Evolutionary conservation across 2,113 vertebrate species (phyloP).

Genomic region (Hippocampus abdominalis): DNA sequence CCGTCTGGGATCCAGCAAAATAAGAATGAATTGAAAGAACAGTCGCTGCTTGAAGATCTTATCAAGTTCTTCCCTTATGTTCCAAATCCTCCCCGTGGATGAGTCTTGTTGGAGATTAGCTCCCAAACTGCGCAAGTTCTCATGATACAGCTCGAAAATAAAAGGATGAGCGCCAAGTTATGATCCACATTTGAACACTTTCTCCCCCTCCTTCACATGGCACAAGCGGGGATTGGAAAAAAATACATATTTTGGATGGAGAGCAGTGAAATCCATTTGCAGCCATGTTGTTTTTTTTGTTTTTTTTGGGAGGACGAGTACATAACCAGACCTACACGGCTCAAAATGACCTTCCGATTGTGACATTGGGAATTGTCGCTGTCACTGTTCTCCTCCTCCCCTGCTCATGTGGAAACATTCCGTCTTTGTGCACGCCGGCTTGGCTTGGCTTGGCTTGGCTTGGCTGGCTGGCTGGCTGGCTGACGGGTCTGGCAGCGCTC

Average conservation of each 20-base stretch:
- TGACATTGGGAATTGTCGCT: slow-evolving; percentile 30
- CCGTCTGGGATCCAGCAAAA: slow-evolving; percentile 7
- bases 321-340: slow-evolving; percentile 22
- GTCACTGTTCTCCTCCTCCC: slow-evolving; percentile 34
- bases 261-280: slow-evolving; percentile 2
- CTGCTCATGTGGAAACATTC: slow-evolving; percentile 54
- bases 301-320: not conserved
- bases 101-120: slow-evolving; percentile 26
- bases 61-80: slow-evolving; percentile 25
- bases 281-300: slow-evolving; percentile 5
- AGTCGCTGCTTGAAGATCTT: slow-evolving; percentile 24
- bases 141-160: not conserved
- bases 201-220: not conserved
- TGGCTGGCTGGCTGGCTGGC: slow-evolving; percentile 10
- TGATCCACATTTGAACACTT: not conserved
- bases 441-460: not conserved
- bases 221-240: not conserved
- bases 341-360: slow-evolving; percentile 37
- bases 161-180: not conserved
- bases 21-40: slow-evolving; percentile 10
- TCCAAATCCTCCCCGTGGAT: slow-evolving; percentile 32
- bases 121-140: slow-evolving; percentile 6
- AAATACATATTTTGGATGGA: slow-evolving; percentile 7
- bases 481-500: slow-evolving; percentile 43
- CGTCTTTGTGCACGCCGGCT: slow-evolving; percentile 46